phyloP scores from a whole-genome alignment of 2,888 invertebrate species.

The Dynastes hyllus region DNA sequence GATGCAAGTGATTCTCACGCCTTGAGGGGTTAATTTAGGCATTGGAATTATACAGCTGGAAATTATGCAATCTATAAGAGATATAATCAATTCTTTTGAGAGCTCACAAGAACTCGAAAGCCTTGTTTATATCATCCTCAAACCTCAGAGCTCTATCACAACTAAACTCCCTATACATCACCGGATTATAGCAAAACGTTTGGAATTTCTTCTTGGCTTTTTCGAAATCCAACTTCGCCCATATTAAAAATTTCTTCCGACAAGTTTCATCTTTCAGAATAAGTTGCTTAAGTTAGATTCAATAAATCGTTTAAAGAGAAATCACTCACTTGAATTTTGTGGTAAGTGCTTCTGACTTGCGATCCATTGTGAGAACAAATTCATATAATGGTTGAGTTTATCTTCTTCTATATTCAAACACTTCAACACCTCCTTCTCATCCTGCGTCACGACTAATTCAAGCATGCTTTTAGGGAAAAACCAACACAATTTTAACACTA shows the following conservation, averaged over 20 bases:
- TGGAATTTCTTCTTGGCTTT: neutral
- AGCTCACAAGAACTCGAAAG: neutral
- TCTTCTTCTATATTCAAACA: conserved; percentile 10
- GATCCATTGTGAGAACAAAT: conserved; percentile 2
- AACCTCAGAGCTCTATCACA: neutral
- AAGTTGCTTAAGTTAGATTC: neutral
- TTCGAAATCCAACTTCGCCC: conserved; percentile 14
- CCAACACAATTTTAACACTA: no score
- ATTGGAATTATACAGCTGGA: neutral
- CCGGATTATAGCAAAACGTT: neutral
- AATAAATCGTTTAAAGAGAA: neutral
- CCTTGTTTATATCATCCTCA: neutral
- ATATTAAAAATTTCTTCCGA: neutral
- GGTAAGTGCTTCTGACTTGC: neutral
- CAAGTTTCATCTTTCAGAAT: neutral
- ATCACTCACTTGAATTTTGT: neutral
- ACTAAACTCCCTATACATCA: neutral
- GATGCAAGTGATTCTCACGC: neutral
- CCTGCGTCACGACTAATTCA: neutral
- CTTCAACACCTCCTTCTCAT: neutral
- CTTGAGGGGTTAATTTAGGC: conserved; percentile 18
- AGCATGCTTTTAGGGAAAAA: neutral
- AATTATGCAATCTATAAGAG: neutral
- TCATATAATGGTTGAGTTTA: neutral
- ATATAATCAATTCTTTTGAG: no score